Percentiles rank a stretch among this genome's conserved stretches.
Evolutionary conservation across 2,113 vertebrate species (phyloP).

Genomic region (Microtus pennsylvanicus): DNA sequence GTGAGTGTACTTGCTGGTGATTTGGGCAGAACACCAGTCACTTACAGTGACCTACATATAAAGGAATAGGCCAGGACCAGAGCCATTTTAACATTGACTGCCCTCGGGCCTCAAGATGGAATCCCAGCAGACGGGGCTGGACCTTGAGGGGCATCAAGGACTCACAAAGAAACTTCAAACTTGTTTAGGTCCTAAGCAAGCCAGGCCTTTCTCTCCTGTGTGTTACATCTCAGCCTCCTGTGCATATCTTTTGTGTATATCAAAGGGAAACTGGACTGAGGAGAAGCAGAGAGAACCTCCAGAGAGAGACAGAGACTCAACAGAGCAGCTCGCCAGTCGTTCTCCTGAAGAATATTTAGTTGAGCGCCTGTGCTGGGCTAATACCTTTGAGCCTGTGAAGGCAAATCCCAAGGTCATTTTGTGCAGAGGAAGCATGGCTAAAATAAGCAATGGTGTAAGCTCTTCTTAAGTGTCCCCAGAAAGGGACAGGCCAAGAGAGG

Average conservation of each 20-base stretch:
- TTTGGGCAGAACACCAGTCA: not conserved
- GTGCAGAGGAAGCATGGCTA: slow-evolving; percentile 42
- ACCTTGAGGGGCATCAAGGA: not conserved
- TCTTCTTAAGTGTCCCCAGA: slow-evolving; percentile 54
- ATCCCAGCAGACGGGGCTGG: not conserved
- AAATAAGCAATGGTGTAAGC: slow-evolving; percentile 40
- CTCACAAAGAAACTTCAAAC: not conserved
- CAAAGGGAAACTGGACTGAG: slow-evolving; percentile 34
- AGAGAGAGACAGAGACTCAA: not conserved
- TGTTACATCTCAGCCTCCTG: not conserved
- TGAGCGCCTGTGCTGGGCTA: not conserved
- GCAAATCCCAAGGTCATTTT: slow-evolving; percentile 62
- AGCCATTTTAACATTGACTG: not conserved
- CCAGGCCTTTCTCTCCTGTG: not conserved
- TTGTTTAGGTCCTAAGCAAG: not conserved
- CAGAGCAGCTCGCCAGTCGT: not conserved
- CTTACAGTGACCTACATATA: not conserved
- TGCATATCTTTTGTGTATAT: not conserved
- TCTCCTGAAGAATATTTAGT: not conserved
- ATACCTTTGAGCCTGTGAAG: not conserved
- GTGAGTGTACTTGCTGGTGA: not conserved
- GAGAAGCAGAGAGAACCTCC: slow-evolving; percentile 30
- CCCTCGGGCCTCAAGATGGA: not conserved
- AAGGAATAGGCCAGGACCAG: not conserved
- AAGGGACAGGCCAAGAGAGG: slow-evolving; percentile 50